Conservation (phyloP, 2,888 invertebrate species). For the Diabrotica balteata region DNA sequence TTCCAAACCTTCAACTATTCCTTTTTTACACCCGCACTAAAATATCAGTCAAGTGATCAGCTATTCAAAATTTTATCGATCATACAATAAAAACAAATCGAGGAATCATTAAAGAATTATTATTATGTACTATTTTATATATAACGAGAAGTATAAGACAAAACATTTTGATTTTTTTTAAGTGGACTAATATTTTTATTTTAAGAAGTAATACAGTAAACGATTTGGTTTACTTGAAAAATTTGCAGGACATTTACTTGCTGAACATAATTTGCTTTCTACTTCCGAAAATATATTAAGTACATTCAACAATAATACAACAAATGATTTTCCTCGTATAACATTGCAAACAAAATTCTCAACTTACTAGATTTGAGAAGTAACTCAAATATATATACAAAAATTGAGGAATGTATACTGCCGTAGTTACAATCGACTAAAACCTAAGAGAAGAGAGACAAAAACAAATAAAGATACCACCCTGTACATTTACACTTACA, state of each 20-base stretch:
- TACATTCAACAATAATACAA: neutral
- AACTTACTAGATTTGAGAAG: slow-evolving; percentile 3
- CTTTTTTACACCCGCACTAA: slow-evolving; percentile 12
- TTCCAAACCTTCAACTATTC: slow-evolving; percentile 11
- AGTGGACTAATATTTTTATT: too few species aligned
- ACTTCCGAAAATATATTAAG: too few species aligned
- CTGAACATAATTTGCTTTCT: too few species aligned
- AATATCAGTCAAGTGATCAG: slow-evolving; percentile 40
- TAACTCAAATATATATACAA: slow-evolving; percentile 17
- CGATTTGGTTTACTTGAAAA: too few species aligned
- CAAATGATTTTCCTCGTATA: slow-evolving; percentile 5
- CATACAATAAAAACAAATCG: slow-evolving; percentile 13
- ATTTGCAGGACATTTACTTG: too few species aligned
- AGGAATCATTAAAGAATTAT: too few species aligned
- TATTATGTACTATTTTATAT: too few species aligned
- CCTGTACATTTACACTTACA: slow-evolving; percentile 48
- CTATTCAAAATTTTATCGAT: slow-evolving; percentile 20
- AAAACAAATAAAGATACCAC: slow-evolving; percentile 33
- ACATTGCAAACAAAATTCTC: slow-evolving; percentile 8
- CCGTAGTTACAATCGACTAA: neutral
- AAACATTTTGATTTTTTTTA: too few species aligned
- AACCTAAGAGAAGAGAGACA: neutral
- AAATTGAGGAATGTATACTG: slow-evolving; percentile 13
- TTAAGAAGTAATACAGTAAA: too few species aligned
- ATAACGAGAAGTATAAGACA: too few species aligned